These are phyloP conservation scores for Cyrtorhinus lividipennis DNA, from an alignment of 1,140 invertebrate genomes.

Conservation along the genomic window DNA sequence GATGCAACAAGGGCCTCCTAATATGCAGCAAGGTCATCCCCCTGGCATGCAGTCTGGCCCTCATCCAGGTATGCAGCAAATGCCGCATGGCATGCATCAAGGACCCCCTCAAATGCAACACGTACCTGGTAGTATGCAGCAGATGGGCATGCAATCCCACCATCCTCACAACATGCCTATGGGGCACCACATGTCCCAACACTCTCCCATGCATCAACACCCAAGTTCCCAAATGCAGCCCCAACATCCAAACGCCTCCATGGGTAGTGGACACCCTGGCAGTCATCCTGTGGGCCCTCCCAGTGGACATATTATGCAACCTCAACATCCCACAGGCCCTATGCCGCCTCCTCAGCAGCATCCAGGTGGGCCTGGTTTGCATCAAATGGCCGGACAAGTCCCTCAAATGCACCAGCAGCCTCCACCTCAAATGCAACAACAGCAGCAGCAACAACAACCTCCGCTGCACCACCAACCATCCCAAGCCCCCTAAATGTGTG, in stretches of 20 bases:
- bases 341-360: constrained; percentile 1
- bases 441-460: not conserved
- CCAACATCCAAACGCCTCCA: not conserved
- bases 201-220: not conserved
- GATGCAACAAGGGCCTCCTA: not conserved
- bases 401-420: not conserved
- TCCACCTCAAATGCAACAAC: not conserved
- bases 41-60: not conserved
- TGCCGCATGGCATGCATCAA: constrained; percentile 1
- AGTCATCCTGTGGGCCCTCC: not conserved
- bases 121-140: not conserved
- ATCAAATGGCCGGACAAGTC: not conserved
- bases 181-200: constrained; percentile 3
- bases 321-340: not conserved
- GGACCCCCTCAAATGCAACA: not conserved
- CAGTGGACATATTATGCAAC: not conserved
- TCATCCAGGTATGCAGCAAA: not conserved
- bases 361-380: not conserved
- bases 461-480: not conserved
- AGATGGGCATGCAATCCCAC: not conserved
- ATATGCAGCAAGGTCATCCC: not conserved
- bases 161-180: not conserved
- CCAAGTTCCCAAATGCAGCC: not conserved
- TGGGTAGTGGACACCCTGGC: not conserved
- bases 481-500: not conserved